A percentile compares a stretch with the other conserved stretches of the same genome.
phyloP scores from a whole-genome alignment of 2,888 invertebrate genomes.

The Acanthosepion lycidas region DNA sequence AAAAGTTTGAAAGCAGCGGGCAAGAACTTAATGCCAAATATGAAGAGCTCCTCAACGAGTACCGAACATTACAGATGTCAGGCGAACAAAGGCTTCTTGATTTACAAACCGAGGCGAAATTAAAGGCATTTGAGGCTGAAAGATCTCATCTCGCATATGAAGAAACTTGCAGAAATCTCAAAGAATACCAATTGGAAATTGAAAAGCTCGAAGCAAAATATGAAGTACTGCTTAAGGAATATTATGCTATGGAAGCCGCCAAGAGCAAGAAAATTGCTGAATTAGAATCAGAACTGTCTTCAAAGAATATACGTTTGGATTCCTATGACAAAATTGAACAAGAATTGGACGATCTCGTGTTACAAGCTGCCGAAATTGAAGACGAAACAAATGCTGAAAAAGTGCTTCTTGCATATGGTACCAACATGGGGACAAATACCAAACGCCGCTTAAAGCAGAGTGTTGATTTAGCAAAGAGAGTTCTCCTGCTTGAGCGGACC shows the following conservation, averaged over 20 bases:
- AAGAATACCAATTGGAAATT: conserved; percentile 70
- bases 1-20: conserved; percentile 66
- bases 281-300: conserved; percentile 68
- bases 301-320: conserved; percentile 68
- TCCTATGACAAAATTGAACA: conserved; percentile 74
- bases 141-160: conserved; percentile 72
- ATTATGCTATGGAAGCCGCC: conserved; percentile 70
- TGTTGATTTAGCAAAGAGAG: conserved; percentile 72
- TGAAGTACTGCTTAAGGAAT: conserved; percentile 74
- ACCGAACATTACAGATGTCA: conserved; percentile 68
- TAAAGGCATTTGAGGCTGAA: conserved; percentile 74
- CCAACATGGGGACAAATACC: conserved; percentile 73
- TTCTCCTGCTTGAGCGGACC: conserved; percentile 72
- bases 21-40: conserved; percentile 70
- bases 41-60: conserved; percentile 71
- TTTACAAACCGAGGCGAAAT: conserved; percentile 72
- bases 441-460: conserved; percentile 73
- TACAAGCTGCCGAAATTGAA: conserved; percentile 74
- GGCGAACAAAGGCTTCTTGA: conserved; percentile 69
- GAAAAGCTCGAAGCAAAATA: conserved; percentile 74
- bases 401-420: conserved; percentile 73
- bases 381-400: conserved; percentile 73
- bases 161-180: conserved; percentile 71
- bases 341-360: conserved; percentile 74
- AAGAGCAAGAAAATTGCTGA: conserved; percentile 70